Evolutionary conservation across 2,797 vertebrate species (phyloP).

Genomic region (Amblyopsis hoosieri): DNA sequence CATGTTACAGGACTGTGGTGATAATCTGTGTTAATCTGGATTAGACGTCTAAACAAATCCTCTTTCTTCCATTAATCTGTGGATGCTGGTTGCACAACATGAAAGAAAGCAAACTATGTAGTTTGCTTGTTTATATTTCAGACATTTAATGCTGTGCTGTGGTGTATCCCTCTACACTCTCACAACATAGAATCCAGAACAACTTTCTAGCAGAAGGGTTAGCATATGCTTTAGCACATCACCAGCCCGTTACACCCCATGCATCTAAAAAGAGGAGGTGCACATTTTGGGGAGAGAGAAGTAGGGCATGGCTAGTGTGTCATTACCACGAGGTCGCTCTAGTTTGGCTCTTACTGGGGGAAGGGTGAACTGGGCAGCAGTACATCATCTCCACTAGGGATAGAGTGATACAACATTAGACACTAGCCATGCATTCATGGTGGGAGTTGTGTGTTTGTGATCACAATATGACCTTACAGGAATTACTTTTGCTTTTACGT

Average conservation of each 20-base stretch:
- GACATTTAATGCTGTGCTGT: constrained; percentile 4
- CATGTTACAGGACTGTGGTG: constrained; percentile 36
- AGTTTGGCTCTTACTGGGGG: constrained; percentile 54
- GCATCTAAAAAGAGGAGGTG: constrained; percentile 33
- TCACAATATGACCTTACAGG: too few relatives aligned
- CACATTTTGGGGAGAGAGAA: constrained; percentile 41
- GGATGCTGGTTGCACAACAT: constrained; percentile 53
- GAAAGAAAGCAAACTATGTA: constrained; percentile 10
- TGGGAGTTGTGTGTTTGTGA: too few relatives aligned
- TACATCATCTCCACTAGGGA: constrained; percentile 33
- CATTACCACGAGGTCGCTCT: constrained; percentile 44
- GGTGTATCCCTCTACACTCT: background rate
- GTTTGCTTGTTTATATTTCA: background rate
- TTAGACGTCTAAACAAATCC: constrained; percentile 57
- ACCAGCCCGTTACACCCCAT: background rate
- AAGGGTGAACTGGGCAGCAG: constrained; percentile 33
- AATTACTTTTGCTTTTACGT: too few relatives aligned
- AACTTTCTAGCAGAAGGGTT: too few relatives aligned
- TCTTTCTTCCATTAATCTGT: constrained; percentile 49
- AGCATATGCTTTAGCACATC: background rate
- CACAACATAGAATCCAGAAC: too few relatives aligned
- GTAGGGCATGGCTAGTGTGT: constrained; percentile 52
- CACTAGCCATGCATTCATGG: background rate
- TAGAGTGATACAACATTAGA: constrained; percentile 13
- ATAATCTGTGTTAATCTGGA: constrained; percentile 71